Conservation (phyloP, 2,797 vertebrate genomes). For the Pogoniulus pusillus region DNA sequence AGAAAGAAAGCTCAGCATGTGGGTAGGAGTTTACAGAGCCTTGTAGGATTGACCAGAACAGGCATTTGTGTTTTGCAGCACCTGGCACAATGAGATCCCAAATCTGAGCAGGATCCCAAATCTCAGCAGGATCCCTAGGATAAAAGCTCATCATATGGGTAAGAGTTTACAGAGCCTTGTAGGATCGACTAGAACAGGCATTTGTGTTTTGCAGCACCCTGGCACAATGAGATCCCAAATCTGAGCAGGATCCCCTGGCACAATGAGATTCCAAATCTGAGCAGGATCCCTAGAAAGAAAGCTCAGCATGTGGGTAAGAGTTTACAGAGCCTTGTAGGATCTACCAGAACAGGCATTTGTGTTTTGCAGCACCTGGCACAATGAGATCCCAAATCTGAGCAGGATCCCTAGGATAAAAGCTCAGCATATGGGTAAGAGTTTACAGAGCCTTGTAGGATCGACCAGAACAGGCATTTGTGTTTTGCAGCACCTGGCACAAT, state of each 20-base stretch:
- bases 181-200: not conserved
- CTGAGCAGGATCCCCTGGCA: too few species aligned
- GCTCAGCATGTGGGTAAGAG: not conserved
- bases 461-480: not conserved
- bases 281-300: too few species aligned
- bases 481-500: too few species aligned
- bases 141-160: not conserved
- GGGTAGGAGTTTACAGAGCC: too few species aligned
- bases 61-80: too few species aligned
- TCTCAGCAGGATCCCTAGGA: too few species aligned
- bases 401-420: too few species aligned
- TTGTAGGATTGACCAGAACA: too few species aligned
- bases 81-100: too few species aligned
- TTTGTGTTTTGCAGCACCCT: not conserved
- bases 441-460: not conserved
- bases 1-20: too few species aligned
- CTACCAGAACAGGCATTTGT: not conserved
- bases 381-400: not conserved
- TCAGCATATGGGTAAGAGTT: not conserved
- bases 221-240: not conserved
- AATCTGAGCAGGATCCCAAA: too few species aligned
- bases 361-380: not conserved
- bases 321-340: not conserved
- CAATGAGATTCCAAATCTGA: not conserved
- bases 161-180: not conserved